A percentile compares a stretch with the other conserved stretches of the same genome.
These are phyloP conservation scores for Argya squamiceps DNA, from an alignment of 2,797 vertebrate genomes.

Conservation along the genomic window DNA sequence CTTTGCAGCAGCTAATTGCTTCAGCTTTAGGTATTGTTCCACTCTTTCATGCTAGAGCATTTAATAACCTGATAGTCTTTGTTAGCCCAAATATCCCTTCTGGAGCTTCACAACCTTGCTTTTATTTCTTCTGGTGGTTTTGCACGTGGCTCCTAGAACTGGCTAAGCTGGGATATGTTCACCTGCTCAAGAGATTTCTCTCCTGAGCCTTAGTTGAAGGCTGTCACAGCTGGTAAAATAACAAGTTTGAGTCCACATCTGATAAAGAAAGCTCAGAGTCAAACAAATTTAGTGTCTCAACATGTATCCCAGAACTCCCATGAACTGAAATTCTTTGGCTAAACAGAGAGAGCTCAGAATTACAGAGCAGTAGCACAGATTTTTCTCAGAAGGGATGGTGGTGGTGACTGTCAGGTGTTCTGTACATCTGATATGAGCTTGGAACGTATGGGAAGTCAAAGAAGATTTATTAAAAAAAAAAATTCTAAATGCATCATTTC, in stretches of 20 bases:
- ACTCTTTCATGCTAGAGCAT: neutral
- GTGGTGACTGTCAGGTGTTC: neutral
- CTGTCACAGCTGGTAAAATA: neutral
- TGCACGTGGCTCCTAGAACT: neutral
- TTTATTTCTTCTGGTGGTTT: neutral
- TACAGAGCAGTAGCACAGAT: neutral
- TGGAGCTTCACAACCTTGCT: neutral
- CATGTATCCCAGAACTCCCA: neutral
- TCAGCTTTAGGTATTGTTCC: conserved; percentile 11
- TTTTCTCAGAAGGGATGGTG: neutral
- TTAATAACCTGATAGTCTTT: neutral
- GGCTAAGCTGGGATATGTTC: neutral
- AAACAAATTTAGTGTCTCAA: neutral
- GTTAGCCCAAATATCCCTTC: neutral
- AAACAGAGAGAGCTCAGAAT: neutral
- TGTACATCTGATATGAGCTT: neutral
- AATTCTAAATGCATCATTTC: neutral
- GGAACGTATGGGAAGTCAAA: neutral
- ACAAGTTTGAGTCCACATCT: neutral
- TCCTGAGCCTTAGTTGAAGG: neutral
- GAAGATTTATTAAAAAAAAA: neutral
- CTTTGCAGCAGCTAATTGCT: conserved; percentile 11
- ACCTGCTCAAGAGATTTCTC: neutral
- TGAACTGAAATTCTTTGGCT: neutral
- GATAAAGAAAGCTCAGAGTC: neutral